Percentiles rank a stretch among this genome's conserved stretches.
Evolutionary conservation across 2,888 invertebrate species (phyloP).

Genomic region (Brenthis hecate): DNA sequence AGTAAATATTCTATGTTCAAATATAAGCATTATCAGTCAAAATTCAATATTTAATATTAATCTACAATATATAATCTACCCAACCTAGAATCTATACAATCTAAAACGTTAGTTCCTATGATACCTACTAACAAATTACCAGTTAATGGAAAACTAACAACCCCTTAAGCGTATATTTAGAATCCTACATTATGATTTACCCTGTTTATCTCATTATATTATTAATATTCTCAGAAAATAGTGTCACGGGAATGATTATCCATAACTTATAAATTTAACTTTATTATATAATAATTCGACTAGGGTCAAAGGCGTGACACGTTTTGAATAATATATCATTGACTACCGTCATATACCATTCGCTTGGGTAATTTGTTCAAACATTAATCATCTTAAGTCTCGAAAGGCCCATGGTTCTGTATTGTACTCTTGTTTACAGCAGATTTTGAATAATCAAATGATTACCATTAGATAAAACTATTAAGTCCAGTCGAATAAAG

Average conservation of each 20-base stretch:
- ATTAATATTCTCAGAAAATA: neutral
- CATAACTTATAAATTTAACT: constrained; percentile 14
- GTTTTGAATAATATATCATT: constrained; percentile 28
- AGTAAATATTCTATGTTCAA: too few relatives aligned
- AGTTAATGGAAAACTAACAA: too few relatives aligned
- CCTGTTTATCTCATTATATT: neutral
- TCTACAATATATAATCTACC: too few relatives aligned
- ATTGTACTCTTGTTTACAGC: constrained; percentile 1
- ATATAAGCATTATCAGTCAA: too few relatives aligned
- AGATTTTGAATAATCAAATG: neutral
- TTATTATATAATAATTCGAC: constrained; percentile 22
- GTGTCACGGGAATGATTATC: neutral
- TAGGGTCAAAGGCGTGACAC: constrained; percentile 27
- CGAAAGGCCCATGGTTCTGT: constrained; percentile 6
- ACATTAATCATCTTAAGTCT: constrained; percentile 19
- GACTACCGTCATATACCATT: constrained; percentile 18
- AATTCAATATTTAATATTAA: too few relatives aligned
- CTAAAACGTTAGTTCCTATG: too few relatives aligned
- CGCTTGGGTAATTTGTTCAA: constrained; percentile 15
- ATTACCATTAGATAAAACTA: neutral
- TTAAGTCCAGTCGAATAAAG: too few relatives aligned
- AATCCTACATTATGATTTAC: neutral
- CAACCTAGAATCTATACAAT: too few relatives aligned
- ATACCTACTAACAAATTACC: too few relatives aligned
- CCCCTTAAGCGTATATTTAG: too few relatives aligned